A percentile compares a stretch with the other conserved stretches of the same genome.
Conservation (phyloP, 2,888 invertebrate species). For the Drosophila pseudotalamancana region DNA sequence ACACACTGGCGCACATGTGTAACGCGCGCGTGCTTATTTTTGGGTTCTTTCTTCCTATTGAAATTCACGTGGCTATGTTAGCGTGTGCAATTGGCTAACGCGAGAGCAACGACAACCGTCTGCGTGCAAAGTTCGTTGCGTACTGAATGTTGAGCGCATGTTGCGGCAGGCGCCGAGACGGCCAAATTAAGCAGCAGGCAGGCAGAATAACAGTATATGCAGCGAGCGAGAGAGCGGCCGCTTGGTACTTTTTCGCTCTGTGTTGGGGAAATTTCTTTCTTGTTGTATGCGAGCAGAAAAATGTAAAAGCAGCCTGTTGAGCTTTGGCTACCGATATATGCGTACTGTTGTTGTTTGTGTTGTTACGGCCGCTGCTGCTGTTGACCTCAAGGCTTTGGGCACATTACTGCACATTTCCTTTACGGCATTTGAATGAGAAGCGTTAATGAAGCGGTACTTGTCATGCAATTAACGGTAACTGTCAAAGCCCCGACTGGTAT, state of each 20-base stretch:
- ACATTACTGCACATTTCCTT: conserved; percentile 76
- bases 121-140: conserved; percentile 73
- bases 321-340: conserved; percentile 36
- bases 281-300: conserved; percentile 14
- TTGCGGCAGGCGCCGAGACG: conserved; percentile 59
- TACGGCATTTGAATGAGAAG: conserved; percentile 59
- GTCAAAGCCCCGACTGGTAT: conserved; percentile 22
- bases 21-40: conserved; percentile 67
- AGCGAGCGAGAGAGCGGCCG: conserved; percentile 1
- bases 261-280: conserved; percentile 62
- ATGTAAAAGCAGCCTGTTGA: conserved; percentile 71
- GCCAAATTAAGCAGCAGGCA: conserved; percentile 11
- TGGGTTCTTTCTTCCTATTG: conserved; percentile 48
- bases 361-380: conserved; percentile 24
- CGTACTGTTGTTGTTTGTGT: conserved; percentile 9
- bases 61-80: conserved; percentile 57
- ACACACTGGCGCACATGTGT: conserved; percentile 34
- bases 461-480: conserved; percentile 54
- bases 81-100: conserved; percentile 32
- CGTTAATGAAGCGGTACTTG: conserved; percentile 72
- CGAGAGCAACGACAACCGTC: conserved; percentile 43
- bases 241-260: conserved; percentile 31
- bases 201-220: conserved; percentile 18
- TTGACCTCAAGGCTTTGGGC: conserved; percentile 56
- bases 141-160: conserved; percentile 62